phyloP scores from a whole-genome alignment of 2,888 invertebrate species.

The Cremastinae sp. region DNA sequence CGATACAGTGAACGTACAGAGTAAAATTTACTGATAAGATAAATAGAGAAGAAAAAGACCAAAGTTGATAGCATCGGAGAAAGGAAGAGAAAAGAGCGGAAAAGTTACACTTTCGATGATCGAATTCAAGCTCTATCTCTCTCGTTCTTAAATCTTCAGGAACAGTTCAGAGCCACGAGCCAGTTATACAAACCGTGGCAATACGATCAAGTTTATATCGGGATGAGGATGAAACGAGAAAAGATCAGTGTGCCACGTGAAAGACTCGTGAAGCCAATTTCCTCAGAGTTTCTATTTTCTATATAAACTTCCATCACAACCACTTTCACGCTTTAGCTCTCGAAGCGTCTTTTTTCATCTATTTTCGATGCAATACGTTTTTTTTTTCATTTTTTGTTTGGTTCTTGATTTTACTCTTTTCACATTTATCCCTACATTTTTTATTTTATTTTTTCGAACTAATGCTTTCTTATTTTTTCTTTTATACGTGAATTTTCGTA shows the following conservation, averaged over 20 bases:
- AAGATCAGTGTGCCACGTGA: conserved; percentile 54
- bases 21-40: background rate
- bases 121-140: too few relatives aligned
- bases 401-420: too few relatives aligned
- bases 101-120: too few relatives aligned
- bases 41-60: background rate
- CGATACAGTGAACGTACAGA: too few relatives aligned
- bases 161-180: conserved; percentile 4
- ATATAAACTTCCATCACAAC: background rate
- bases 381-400: background rate
- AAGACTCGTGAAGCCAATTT: conserved; percentile 50
- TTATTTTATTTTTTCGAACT: too few relatives aligned
- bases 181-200: conserved; percentile 39
- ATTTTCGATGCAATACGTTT: background rate
- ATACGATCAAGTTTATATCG: conserved; percentile 55
- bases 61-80: too few relatives aligned
- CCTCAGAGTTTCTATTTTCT: conserved; percentile 42
- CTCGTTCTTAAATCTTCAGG: conserved; percentile 11
- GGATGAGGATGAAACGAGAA: conserved; percentile 42
- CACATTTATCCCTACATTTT: too few relatives aligned
- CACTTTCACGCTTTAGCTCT: background rate
- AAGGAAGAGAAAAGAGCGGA: too few relatives aligned
- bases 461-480: too few relatives aligned
- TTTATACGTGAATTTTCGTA: too few relatives aligned
- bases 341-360: background rate